Base-by-base conservation (phyloP, 2,888 invertebrate species). In the Caradrina clavipalpis region DNA sequence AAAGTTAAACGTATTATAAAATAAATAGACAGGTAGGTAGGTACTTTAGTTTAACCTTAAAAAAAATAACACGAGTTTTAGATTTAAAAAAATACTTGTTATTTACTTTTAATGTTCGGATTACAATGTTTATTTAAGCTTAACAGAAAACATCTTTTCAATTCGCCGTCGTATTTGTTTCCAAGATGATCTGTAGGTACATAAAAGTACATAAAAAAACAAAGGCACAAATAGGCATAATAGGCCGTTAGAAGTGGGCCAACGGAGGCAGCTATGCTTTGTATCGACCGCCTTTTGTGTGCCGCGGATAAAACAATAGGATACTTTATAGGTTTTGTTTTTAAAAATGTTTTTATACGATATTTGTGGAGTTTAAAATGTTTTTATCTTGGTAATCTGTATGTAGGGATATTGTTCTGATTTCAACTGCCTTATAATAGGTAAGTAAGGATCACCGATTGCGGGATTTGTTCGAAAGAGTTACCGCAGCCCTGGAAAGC, bases 251-350 rank as follows among this genome's bases (percentile, higher is more conserved):
- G 75, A 76, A 76, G 60, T 74, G 69, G 73, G 75, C 64, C 62
- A 69, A 13, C 59, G 22, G 21, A 69, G 69, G 63, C 54, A 61
- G 21, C 51, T 19, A 11, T 49, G 64, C 80, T 83, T 85, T 85
- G 81, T 85, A 86, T 86, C 69, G 82, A 86, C 80, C 83, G 81
- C 74, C 61, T 83, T 85, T 87, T 86, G 84, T 84, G 35, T 55
- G 69, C 59, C 62, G 56, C 54, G 78, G 78, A 80, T 86, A 81
- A 89, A 87, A 87, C 87, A 87, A 89, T 84, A 22, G 56, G 26
- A 49, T 49, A 65, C 54, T 69, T 65, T 60, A 21, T 17, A 10
- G 10, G 56, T 47, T 61, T 69, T 76, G 53, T 78, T 65, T 54
- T 50, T 22, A 21, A 0, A 39, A 39, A 54, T 55, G 13, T 39